Evolutionary conservation across 2,888 invertebrate species (phyloP).

Genomic region (Anodontia alba): DNA sequence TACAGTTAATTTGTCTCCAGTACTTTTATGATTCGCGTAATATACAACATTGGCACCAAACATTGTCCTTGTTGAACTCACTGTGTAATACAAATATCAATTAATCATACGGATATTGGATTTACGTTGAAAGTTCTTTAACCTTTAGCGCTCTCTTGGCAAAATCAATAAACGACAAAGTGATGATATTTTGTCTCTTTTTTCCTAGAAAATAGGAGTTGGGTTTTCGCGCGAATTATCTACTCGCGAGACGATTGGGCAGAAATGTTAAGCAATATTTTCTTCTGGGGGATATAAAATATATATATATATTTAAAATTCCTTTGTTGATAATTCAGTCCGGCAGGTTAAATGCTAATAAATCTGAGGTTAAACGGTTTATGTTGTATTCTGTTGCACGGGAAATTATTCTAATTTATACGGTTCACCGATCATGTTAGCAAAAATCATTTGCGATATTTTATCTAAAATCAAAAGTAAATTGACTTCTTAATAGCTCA

Average conservation of each 20-base stretch:
- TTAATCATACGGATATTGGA: conserved; percentile 12
- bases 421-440: conserved; percentile 1
- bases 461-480: conserved; percentile 16
- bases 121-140: conserved; percentile 1
- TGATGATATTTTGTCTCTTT: too few relatives aligned
- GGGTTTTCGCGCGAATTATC: too few relatives aligned
- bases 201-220: too few relatives aligned
- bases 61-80: background rate
- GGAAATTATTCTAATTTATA: conserved; percentile 9
- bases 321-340: too few relatives aligned
- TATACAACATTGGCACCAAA: background rate
- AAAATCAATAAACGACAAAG: too few relatives aligned
- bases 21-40: too few relatives aligned
- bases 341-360: background rate
- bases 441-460: conserved; percentile 3
- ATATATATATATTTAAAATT: too few relatives aligned
- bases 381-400: conserved; percentile 9
- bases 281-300: too few relatives aligned
- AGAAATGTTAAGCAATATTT: too few relatives aligned
- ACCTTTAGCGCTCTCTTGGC: too few relatives aligned
- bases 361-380: conserved; percentile 12
- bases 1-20: too few relatives aligned
- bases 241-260: too few relatives aligned
- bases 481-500: conserved; percentile 10
- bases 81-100: background rate